Base-by-base conservation (phyloP, 2,113 vertebrate species). In the Oryzias javanicus region DNA sequence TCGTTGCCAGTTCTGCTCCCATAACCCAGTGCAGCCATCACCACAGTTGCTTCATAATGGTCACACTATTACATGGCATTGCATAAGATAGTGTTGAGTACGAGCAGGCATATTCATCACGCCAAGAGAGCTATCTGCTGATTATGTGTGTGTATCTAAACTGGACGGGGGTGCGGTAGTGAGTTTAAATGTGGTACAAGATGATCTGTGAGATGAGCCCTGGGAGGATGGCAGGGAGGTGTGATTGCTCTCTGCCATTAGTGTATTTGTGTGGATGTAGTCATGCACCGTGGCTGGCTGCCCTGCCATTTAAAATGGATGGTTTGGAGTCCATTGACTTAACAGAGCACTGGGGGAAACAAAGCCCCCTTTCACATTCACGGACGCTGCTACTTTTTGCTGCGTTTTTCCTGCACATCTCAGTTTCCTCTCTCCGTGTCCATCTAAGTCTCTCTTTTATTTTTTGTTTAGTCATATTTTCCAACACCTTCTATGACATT, bases 51-150 rank as follows among this genome's bases (percentile, higher is more conserved):
- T 76, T 69, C 25, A 67, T 69, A 76, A 82, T 85, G 84, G 80
- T 79, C 85, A 78, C 82, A 84, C 77, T 85, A 65, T 89, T 89
- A 74, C 87, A 80, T 44, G 18, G 61, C 35, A 17, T 89, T 88
- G 85, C 85, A 82, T 88, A 88, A 89, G 87, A 85, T 74, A 78
- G 85, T 85, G 80, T 76, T 58, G 73, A 59, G 64, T 75, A 70
- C 62, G 19, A 74, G 52, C 69, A 78, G 72, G 74, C 81, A 60
- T 64, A 73, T 77, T 80, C 78, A 44, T 66, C 47, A 71, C 74
- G 66, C 67, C 58, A 55, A 62, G 59, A 65, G 48, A 74, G 35
- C 71, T 68, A 67, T 77, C 67, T 61, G 59, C 65, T 76, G 61
- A 78, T 77, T 64, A 15, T 63, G 64, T 67, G 68, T 52, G 69